phyloP scores from a whole-genome alignment of 2,113 vertebrate species.

The Cepphus grylle region DNA sequence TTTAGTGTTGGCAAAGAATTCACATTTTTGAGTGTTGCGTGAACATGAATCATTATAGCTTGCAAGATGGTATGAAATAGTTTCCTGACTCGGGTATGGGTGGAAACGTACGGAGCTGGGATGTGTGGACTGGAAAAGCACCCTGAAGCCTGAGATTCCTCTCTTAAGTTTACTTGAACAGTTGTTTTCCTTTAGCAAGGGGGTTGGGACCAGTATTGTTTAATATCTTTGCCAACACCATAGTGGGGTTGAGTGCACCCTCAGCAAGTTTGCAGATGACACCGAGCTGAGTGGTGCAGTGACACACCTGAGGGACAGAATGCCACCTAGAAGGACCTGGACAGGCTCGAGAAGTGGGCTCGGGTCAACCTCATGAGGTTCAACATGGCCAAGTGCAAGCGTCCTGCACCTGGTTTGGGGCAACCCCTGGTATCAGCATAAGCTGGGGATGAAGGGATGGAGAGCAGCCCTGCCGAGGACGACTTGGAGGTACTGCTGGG shows the following conservation, averaged over 20 bases:
- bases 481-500: background rate
- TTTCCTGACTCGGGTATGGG: background rate
- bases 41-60: background rate
- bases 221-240: background rate
- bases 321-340: background rate
- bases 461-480: background rate
- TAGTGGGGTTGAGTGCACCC: background rate
- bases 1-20: background rate
- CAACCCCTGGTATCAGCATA: background rate
- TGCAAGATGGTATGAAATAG: background rate
- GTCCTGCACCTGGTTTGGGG: background rate
- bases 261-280: background rate
- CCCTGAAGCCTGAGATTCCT: background rate
- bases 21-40: background rate
- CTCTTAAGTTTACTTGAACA: background rate
- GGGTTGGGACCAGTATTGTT: background rate
- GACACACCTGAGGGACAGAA: accelerated
- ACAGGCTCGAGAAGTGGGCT: background rate
- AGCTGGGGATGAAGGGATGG: background rate
- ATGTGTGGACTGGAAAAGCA: background rate
- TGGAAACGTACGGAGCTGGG: background rate
- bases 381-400: background rate
- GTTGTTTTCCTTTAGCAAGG: background rate
- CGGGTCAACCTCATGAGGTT: background rate
- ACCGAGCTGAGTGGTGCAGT: background rate